Conservation (phyloP, 2,797 vertebrate genomes). For the Octomys mimax region DNA sequence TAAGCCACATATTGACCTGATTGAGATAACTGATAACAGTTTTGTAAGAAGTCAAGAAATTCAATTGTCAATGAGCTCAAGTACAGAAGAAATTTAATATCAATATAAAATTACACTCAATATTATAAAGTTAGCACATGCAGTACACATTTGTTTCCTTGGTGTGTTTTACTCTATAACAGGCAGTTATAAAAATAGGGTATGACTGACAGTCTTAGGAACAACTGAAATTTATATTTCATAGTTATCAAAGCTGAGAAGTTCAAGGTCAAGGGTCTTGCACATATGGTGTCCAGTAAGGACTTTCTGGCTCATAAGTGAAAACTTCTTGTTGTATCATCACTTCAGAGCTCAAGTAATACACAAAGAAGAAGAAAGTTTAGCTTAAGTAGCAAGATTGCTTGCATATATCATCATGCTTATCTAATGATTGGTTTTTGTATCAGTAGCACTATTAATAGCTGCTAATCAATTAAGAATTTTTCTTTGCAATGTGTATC, state of each 20-base stretch:
- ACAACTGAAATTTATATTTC: neutral
- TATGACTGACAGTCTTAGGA: neutral
- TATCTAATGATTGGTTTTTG: neutral
- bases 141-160: neutral
- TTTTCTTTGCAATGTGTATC: neutral
- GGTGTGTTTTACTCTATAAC: neutral
- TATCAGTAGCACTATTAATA: neutral
- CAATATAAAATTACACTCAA: neutral
- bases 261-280: neutral
- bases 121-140: neutral
- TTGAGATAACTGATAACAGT: neutral
- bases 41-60: neutral
- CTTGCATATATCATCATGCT: fast-evolving
- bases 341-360: neutral
- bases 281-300: neutral
- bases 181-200: neutral
- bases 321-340: neutral
- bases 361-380: too few relatives aligned
- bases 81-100: neutral
- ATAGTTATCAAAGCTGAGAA: neutral
- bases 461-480: neutral
- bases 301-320: neutral
- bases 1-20: neutral
- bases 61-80: neutral
- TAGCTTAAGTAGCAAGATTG: neutral